phyloP scores from a whole-genome alignment of 2,113 vertebrate species.

The Naja naja region DNA sequence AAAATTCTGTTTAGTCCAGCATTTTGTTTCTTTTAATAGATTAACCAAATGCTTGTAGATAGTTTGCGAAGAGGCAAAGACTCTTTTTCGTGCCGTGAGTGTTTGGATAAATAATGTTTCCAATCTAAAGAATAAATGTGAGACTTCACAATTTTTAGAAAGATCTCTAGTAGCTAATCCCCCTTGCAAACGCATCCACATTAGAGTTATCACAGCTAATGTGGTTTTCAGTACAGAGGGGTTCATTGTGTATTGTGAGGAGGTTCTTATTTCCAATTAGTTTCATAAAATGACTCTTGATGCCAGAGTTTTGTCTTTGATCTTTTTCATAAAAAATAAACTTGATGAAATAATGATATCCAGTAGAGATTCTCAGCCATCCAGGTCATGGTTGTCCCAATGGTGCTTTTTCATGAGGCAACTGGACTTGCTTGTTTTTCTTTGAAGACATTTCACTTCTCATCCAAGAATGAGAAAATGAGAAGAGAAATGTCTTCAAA shows the following conservation, averaged over 20 bases:
- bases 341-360: neutral
- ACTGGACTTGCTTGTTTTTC: no score
- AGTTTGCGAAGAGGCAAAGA: no score
- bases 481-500: no score
- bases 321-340: neutral
- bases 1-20: neutral
- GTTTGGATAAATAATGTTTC: no score
- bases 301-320: neutral
- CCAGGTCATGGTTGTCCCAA: no score
- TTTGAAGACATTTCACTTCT: no score
- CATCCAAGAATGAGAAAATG: no score
- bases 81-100: no score
- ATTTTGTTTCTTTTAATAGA: neutral
- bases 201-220: neutral
- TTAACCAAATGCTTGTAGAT: neutral
- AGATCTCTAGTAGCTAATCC: neutral
- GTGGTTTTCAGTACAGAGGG: neutral
- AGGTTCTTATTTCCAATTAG: neutral
- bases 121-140: no score
- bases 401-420: no score
- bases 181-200: neutral
- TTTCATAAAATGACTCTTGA: neutral
- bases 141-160: neutral
- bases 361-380: no score
- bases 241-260: neutral